A percentile compares a stretch with the other conserved stretches of the same genome.
Evolutionary conservation across 1,140 invertebrate species (phyloP).

Genomic region (Lepeophtheirus salmonis): DNA sequence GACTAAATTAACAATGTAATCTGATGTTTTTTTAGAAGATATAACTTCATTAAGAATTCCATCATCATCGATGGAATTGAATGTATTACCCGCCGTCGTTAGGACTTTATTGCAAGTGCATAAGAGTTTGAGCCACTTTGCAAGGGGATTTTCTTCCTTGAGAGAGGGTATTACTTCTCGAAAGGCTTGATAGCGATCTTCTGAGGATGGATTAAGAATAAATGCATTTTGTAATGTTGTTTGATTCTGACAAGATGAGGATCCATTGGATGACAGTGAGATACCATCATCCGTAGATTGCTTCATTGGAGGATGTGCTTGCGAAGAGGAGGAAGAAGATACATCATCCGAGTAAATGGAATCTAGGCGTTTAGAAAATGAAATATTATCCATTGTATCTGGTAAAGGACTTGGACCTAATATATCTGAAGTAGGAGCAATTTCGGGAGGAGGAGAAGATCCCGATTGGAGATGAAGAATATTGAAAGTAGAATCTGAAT

Average conservation of each 20-base stretch:
- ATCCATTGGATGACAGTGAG: not conserved
- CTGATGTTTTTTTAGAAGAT: not conserved
- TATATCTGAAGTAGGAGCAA: not conserved
- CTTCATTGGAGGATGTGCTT: not conserved
- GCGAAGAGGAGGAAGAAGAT: not conserved
- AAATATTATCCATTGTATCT: too few species aligned
- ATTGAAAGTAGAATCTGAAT: not conserved
- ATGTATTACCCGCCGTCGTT: not conserved
- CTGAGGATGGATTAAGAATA: not conserved
- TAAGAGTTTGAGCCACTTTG: not conserved
- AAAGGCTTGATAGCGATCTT: not conserved
- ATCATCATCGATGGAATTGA: not conserved
- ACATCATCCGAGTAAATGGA: not conserved
- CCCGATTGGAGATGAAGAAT: not conserved
- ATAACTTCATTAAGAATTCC: not conserved
- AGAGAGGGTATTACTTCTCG: not conserved
- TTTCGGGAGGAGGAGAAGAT: not conserved
- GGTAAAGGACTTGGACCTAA: not conserved
- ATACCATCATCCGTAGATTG: not conserved
- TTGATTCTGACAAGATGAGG: not conserved
- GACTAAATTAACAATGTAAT: conserved; percentile 1
- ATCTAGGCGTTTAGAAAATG: not conserved
- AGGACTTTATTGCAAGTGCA: not conserved
- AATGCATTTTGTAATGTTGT: not conserved
- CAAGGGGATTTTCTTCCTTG: not conserved